A percentile compares a stretch with the other conserved stretches of the same genome.
Evolutionary conservation across 2,113 vertebrate species (phyloP).

Genomic region (Lagenorhynchus albirostris): DNA sequence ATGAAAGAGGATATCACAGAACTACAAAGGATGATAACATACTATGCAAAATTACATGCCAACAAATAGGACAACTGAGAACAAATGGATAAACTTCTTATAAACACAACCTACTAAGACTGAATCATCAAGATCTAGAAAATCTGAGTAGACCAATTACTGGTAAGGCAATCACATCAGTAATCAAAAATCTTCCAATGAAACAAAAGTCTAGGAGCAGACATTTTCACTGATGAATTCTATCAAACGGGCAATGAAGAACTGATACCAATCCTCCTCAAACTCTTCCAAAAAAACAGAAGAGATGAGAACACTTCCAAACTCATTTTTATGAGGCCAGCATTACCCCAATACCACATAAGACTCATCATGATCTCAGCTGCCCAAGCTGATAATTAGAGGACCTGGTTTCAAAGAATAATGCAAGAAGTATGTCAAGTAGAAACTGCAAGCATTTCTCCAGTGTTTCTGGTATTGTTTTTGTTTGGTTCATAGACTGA

Average conservation of each 20-base stretch:
- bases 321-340: background rate
- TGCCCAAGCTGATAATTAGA: background rate
- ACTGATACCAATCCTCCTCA: background rate
- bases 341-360: background rate
- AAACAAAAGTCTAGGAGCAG: background rate
- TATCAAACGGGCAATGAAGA: background rate
- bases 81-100: background rate
- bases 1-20: background rate
- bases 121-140: background rate
- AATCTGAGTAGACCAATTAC: background rate
- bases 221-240: background rate
- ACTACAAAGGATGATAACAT: background rate
- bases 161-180: background rate
- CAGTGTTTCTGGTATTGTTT: background rate
- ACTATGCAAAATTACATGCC: background rate
- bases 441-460: background rate
- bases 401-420: background rate
- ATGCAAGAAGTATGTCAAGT: background rate
- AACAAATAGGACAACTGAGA: background rate
- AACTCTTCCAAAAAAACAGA: background rate
- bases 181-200: background rate
- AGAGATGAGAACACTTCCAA: background rate
- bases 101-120: background rate
- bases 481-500: background rate
- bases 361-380: background rate